These are phyloP conservation scores for Proteles cristata DNA, from an alignment of 2,113 vertebrate species.

Conservation along the genomic window DNA sequence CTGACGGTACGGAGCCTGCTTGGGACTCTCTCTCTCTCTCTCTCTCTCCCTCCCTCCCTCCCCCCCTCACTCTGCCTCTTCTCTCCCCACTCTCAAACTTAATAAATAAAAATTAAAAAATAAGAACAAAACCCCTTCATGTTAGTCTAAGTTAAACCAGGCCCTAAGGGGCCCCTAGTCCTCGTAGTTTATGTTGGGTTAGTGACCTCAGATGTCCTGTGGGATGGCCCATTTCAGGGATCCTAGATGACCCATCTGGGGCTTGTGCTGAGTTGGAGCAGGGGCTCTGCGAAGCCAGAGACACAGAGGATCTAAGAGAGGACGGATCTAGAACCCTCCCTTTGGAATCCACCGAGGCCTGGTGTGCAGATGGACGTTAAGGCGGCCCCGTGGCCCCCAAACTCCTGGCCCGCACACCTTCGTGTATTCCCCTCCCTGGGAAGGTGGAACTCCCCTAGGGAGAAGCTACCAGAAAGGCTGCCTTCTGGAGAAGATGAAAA, in stretches of 20 bases:
- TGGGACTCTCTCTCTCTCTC: too few species aligned
- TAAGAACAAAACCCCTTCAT: too few species aligned
- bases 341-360: neutral
- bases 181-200: neutral
- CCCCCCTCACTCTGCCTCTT: too few species aligned
- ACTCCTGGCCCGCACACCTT: neutral
- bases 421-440: neutral
- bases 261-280: neutral
- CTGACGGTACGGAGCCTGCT: too few species aligned
- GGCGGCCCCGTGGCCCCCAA: accelerated
- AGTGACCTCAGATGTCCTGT: neutral
- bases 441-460: neutral
- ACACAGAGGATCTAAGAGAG: neutral
- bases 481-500: neutral
- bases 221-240: neutral
- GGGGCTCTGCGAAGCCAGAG: neutral
- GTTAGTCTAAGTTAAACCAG: neutral
- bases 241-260: neutral
- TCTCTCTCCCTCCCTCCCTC: too few species aligned
- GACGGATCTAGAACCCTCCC: neutral
- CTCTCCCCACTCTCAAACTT: too few species aligned
- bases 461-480: neutral
- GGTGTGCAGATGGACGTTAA: neutral
- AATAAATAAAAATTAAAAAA: too few species aligned
- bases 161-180: neutral